Conservation (phyloP, 2,797 vertebrate genomes). For the Scarus forsteni region DNA sequence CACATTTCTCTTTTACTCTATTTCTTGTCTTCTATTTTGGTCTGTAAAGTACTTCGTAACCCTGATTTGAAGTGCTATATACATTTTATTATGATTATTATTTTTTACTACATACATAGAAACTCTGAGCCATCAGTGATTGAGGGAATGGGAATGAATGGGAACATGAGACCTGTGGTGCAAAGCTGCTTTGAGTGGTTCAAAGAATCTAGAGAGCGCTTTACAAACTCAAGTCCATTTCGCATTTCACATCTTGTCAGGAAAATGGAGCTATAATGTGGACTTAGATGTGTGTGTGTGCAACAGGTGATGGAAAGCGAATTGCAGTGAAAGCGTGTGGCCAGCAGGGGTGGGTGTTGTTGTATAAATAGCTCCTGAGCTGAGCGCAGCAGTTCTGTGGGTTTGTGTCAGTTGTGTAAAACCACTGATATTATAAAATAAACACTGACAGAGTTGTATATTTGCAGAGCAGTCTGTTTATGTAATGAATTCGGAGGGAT, state of each 20-base stretch:
- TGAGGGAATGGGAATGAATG: too few species aligned
- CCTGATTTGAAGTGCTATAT: too few species aligned
- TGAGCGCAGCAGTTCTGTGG: slow-evolving; percentile 4
- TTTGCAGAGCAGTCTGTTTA: slow-evolving; percentile 63
- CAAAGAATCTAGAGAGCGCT: too few species aligned
- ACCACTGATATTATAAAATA: slow-evolving; percentile 64
- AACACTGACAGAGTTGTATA: slow-evolving; percentile 52
- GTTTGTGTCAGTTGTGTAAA: slow-evolving; percentile 52
- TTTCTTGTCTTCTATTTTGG: too few species aligned
- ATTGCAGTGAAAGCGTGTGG: slow-evolving; percentile 49
- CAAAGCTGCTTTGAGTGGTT: too few species aligned
- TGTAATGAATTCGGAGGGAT: slow-evolving; percentile 44
- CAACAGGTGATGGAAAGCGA: slow-evolving; percentile 8
- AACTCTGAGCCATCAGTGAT: too few species aligned
- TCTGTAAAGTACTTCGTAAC: too few species aligned
- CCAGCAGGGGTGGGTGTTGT: slow-evolving; percentile 84
- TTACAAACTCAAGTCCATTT: too few species aligned
- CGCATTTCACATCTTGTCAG: background rate
- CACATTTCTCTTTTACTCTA: too few species aligned
- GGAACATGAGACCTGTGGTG: too few species aligned
- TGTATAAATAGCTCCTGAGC: slow-evolving; percentile 69
- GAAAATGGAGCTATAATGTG: background rate
- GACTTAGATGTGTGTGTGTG: background rate
- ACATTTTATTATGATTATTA: too few species aligned
- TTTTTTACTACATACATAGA: too few species aligned